Evolutionary conservation across 2,113 vertebrate genomes (phyloP), one percentile per base, ranked within the genome.

Genomic region (Salvator merianae): DNA sequence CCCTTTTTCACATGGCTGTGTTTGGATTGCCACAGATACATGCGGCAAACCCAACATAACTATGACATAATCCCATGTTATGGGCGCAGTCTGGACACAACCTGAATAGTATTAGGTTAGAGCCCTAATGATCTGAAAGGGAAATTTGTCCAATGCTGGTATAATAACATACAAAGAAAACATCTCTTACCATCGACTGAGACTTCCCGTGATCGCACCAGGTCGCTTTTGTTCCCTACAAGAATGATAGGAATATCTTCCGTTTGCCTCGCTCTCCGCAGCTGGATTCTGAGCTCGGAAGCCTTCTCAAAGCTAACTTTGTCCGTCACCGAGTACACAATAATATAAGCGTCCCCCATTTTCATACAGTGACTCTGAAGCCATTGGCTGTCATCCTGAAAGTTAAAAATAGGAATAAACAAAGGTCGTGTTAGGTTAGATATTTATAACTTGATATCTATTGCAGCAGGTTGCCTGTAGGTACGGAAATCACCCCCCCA

Each of bases 241-340:
- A 99, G 98, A 93, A 99, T 99, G 81, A 99, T 99, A 90, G 99
- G 99, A 93, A 99, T 99, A 53, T 99, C 97, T 36, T 99, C 98
- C 0, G 97, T 96, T 94, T 99, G 98, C 30, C 98, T 96, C 66
- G 97, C 98, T 77, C 98, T 96, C 92, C 98, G 97, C 77, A 99
- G 95, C 95, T 99, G 99, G 84, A 99, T 99, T 66, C 98, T 95
- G 69, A 99, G 96, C 91, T 99, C 99, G 1, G 98, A 99, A 4
- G 99, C 99, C 87, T 99, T 99, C 94, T 99, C 99, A 3, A 99
- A 99, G 92, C 98, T 99, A 22, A 97, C 96, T 92, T 99, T 99
- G 95, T 99, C 99, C 0, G 99, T 99, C 89, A 99, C 98, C 0
- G 99, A 99, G 90, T 99, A 99, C 4, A 99, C 99, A 5, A 99